A percentile compares a stretch with the other conserved stretches of the same genome.
phyloP scores from a whole-genome alignment of 2,888 invertebrate genomes.

The Gandaritis pyraliata region DNA sequence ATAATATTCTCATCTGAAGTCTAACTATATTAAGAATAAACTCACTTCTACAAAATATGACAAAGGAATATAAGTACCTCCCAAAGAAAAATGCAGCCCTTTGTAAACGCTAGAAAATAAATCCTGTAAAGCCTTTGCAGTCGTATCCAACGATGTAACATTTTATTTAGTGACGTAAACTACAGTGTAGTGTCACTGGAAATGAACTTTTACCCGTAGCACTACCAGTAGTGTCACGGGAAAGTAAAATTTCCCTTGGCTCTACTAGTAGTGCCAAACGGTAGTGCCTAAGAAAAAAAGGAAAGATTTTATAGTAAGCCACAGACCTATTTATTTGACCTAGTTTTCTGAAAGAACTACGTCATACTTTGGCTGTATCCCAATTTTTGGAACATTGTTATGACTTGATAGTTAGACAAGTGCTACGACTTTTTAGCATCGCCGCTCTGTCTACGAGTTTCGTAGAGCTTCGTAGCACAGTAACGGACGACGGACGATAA shows the following conservation, averaged over 20 bases:
- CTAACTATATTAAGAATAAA: too few species aligned
- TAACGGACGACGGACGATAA: conserved; percentile 18
- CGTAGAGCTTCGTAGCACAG: conserved; percentile 38
- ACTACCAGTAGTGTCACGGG: too few species aligned
- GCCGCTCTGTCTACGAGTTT: conserved; percentile 40
- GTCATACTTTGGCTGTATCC: conserved; percentile 71
- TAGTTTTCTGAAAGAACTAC: conserved; percentile 66
- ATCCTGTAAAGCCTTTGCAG: not conserved
- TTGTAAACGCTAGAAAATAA: too few species aligned
- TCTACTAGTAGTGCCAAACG: too few species aligned
- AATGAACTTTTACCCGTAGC: too few species aligned
- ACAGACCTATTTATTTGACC: conserved; percentile 67
- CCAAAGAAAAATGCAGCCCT: too few species aligned
- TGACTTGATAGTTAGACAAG: conserved; percentile 37
- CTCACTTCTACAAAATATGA: too few species aligned
- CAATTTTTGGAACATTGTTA: conserved; percentile 64
- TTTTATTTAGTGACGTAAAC: conserved; percentile 47
- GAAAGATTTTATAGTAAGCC: conserved; percentile 39
- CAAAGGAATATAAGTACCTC: too few species aligned
- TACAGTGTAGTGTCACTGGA: too few species aligned
- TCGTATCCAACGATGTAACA: conserved; percentile 31
- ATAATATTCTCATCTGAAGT: too few species aligned
- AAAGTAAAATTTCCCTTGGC: too few species aligned
- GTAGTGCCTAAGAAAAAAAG: too few species aligned
- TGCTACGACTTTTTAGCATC: conserved; percentile 35